Conservation (phyloP, 2,888 invertebrate species). For the Diogma glabrata region DNA sequence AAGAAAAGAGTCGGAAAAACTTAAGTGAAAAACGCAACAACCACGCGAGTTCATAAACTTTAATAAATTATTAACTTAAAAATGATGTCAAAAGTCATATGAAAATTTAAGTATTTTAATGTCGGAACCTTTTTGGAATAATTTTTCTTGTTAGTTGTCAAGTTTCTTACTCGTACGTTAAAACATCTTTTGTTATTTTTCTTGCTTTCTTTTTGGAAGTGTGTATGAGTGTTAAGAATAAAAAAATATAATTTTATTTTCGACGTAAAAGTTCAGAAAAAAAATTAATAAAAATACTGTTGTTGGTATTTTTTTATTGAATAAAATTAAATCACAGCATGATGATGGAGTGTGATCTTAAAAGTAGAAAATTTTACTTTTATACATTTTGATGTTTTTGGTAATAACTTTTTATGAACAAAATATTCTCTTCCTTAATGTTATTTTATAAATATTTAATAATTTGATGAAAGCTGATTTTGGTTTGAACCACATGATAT, state of each 20-base stretch:
- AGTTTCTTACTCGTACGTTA: not conserved
- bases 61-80: not conserved
- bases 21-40: too few species aligned
- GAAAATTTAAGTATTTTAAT: too few species aligned
- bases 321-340: conserved; percentile 9
- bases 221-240: not conserved
- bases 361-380: too few species aligned
- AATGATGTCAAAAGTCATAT: conserved; percentile 8
- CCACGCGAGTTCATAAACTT: not conserved
- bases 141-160: not conserved
- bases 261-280: conserved; percentile 1
- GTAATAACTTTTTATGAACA: too few species aligned
- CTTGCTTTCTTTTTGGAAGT: not conserved
- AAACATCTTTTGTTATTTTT: conserved; percentile 4
- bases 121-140: too few species aligned
- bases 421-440: too few species aligned
- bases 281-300: too few species aligned
- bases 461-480: too few species aligned
- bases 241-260: conserved; percentile 1
- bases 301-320: conserved; percentile 4
- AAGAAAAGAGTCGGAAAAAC: too few species aligned
- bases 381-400: too few species aligned
- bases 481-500: too few species aligned
- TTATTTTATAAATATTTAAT: too few species aligned
- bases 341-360: not conserved